Base-by-base conservation (phyloP, 2,797 vertebrate species). In the Eurystomus glaucurus region DNA sequence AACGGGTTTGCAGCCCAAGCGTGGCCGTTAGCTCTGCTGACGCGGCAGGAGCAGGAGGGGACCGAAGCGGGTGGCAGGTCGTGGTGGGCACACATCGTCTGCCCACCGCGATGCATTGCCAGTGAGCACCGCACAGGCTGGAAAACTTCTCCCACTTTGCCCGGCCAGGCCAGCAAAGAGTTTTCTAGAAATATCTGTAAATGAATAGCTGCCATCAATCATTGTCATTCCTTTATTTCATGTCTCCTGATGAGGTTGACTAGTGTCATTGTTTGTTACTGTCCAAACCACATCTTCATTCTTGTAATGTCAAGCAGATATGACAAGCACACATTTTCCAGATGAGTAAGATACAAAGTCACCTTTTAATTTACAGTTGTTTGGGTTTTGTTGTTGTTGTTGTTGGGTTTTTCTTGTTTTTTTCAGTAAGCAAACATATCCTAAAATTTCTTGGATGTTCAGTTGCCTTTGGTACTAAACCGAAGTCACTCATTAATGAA, bases 221-320 rank as follows among this genome's bases (percentile, higher is more conserved):
- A 99, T 99, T 99, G 99, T 99, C 99, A 99, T 98, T 99, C 98
- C 98, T 98, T 97, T 98, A 98, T 98, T 98, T 98, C 98, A 98
- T 98, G 98, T 98, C 98, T 98, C 98, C 98, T 99, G 99, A 99
- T 98, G 98, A 98, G 98, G 99, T 98, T 98, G 99, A 99, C 98
- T 98, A 98, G 98, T 99, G 99, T 99, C 99, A 99, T 98, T 99
- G 99, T 98, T 98, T 98, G 99, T 99, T 99, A 99, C 98, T 99
- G 99, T 99, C 99, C 99, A 99, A 98, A 98, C 97, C 98, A 98
- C 97, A 98, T 98, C 98, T 99, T 98, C 98, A 98, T 98, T 98
- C 98, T 97, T 96, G 89, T 98, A 99, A 99, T 98, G 98, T 99
- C 99, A 99, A 99, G 98, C 98, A 98, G 98, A 99, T 99, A 98